These are phyloP conservation scores for Meda fulgida DNA, from an alignment of 2,797 vertebrate genomes.

Conservation along the genomic window DNA sequence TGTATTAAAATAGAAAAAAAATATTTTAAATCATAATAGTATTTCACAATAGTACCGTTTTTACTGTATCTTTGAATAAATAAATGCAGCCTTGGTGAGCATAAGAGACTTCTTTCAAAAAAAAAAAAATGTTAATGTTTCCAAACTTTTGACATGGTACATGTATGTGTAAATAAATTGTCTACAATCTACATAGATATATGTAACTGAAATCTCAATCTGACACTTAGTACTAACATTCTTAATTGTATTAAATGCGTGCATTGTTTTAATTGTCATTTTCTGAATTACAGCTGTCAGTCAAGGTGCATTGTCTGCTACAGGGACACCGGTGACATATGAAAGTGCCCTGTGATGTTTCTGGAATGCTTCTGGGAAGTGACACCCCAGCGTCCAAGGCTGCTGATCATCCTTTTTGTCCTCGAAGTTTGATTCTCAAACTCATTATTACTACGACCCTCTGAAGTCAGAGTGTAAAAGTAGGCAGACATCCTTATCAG, in stretches of 20 bases:
- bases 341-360: constrained; percentile 77
- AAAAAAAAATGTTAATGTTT: background rate
- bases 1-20: background rate
- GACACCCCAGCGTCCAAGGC: background rate
- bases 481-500: background rate
- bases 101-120: background rate
- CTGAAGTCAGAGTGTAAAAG: constrained; percentile 13
- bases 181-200: background rate
- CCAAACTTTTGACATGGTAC: too few species aligned
- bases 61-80: background rate
- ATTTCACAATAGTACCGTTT: background rate
- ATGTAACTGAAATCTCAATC: too few species aligned
- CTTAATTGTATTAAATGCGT: background rate
- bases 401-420: background rate
- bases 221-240: background rate
- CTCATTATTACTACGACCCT: background rate
- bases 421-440: constrained; percentile 4
- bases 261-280: background rate
- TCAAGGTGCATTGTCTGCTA: constrained; percentile 48
- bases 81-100: background rate
- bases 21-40: background rate
- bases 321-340: constrained; percentile 76
- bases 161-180: background rate
- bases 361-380: constrained; percentile 4
- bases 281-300: constrained; percentile 49